phyloP scores from a whole-genome alignment of 2,113 vertebrate genomes.

The Rhagologus leucostigma region DNA sequence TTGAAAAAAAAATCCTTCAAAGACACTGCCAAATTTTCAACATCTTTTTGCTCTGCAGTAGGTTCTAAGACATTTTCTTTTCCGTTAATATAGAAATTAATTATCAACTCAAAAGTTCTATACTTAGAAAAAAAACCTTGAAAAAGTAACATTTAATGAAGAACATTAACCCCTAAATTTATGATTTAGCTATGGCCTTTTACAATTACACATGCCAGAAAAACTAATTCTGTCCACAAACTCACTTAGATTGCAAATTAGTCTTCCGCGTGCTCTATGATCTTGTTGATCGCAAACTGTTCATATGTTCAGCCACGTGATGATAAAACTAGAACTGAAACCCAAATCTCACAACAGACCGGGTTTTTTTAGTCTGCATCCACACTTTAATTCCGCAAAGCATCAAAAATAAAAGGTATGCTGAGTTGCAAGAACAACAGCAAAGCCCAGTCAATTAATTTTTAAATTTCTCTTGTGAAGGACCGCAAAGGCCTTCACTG shows the following conservation, averaged over 20 bases:
- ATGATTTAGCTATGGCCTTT: background rate
- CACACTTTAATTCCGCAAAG: background rate
- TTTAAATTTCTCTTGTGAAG: background rate
- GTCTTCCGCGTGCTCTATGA: background rate
- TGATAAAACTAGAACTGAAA: slow-evolving; percentile 28
- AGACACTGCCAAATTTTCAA: background rate
- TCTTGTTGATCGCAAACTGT: background rate
- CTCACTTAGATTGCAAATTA: background rate
- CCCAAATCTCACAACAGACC: background rate
- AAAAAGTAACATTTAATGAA: background rate
- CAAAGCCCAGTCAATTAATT: background rate
- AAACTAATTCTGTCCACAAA: background rate
- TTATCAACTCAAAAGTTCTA: background rate
- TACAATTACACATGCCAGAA: background rate
- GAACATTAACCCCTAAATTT: background rate
- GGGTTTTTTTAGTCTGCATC: background rate
- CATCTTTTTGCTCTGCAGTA: background rate
- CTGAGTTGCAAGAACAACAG: background rate
- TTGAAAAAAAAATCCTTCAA: background rate
- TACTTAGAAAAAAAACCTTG: background rate
- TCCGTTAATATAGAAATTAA: background rate
- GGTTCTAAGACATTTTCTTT: background rate
- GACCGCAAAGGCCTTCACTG: background rate
- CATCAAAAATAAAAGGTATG: background rate
- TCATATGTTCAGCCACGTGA: background rate